These are phyloP conservation scores for Takifugu ocellatus DNA, from an alignment of 2,797 vertebrate genomes.

Conservation along the genomic window DNA sequence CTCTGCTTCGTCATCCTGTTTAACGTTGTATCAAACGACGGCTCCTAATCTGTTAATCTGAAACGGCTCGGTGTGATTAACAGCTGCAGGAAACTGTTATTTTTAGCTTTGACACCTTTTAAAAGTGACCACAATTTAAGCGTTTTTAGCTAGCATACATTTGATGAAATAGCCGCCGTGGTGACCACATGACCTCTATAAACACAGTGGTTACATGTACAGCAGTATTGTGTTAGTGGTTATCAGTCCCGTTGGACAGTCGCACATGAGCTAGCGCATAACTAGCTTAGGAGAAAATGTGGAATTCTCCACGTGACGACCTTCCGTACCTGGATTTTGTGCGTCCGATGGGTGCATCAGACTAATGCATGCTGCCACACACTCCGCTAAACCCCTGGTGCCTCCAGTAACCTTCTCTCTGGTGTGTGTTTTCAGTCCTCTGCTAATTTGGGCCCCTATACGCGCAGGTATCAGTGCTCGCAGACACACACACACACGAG, in stretches of 20 bases:
- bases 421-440: slow-evolving; percentile 42
- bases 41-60: too few species aligned
- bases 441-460: slow-evolving; percentile 10
- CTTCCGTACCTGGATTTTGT: slow-evolving; percentile 34
- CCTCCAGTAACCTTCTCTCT: slow-evolving; percentile 57
- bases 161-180: too few species aligned
- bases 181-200: too few species aligned
- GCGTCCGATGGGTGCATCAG: slow-evolving; percentile 12
- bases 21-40: neutral
- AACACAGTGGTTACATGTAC: too few species aligned
- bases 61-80: too few species aligned
- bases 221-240: too few species aligned
- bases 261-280: neutral
- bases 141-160: too few species aligned
- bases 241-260: neutral
- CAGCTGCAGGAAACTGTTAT: too few species aligned
- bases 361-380: slow-evolving; percentile 57
- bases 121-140: too few species aligned
- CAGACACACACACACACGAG: slow-evolving; percentile 7
- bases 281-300: slow-evolving; percentile 11
- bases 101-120: too few species aligned
- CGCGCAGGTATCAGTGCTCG: slow-evolving; percentile 25
- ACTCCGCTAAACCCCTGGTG: slow-evolving; percentile 52
- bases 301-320: slow-evolving; percentile 32
- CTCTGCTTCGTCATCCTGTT: neutral